Base-by-base conservation (phyloP, 2,888 invertebrate species). In the Sclerodermus sp. region DNA sequence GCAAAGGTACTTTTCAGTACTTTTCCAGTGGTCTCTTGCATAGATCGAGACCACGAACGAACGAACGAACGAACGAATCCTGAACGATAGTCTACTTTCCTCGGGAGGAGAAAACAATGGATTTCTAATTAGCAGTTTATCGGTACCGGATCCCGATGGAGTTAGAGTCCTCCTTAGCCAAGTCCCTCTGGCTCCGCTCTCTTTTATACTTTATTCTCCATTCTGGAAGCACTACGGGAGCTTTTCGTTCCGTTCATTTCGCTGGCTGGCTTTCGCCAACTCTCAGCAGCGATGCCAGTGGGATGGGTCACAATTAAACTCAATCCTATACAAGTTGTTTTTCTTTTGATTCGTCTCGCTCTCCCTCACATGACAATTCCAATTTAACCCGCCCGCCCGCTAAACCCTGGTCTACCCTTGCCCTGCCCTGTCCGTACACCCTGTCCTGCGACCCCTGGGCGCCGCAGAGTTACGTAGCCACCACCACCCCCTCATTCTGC, bases 361-460 rank as follows among this genome's bases (percentile, higher is more conserved):
- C 68, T 64, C 71, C 71, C 73, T 73, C 74, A 70, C 70, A 72
- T 71, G 73, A 70, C 74, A 71, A 74, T 76, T 70, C 71, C 73
- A 74, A 73, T 74, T 74, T 72, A 68, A 67, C 38, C 46, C 23
- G 23, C 4, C 8, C 3, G 23, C 23, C 23, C 8, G 23, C 4
- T n/a, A n/a, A n/a, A n/a, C n/a, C n/a, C n/a, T n/a, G n/a, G n/a
- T n/a, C n/a, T n/a, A n/a, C n/a, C n/a, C n/a, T n/a, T n/a, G n/a
- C n/a, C n/a, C n/a, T n/a, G n/a, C n/a, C n/a, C n/a, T n/a, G n/a
- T n/a, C n/a, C 23, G 23, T 23, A 23, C 23, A 23, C 23, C 3
- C n/a, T n/a, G n/a, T n/a, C n/a, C n/a, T n/a, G n/a, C n/a, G n/a
- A n/a, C n/a, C n/a, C n/a, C n/a, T n/a, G n/a, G n/a, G n/a, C n/a